Base-by-base conservation (phyloP, 64 coral and sea anemone species). In the Stylophora pistillata region DNA sequence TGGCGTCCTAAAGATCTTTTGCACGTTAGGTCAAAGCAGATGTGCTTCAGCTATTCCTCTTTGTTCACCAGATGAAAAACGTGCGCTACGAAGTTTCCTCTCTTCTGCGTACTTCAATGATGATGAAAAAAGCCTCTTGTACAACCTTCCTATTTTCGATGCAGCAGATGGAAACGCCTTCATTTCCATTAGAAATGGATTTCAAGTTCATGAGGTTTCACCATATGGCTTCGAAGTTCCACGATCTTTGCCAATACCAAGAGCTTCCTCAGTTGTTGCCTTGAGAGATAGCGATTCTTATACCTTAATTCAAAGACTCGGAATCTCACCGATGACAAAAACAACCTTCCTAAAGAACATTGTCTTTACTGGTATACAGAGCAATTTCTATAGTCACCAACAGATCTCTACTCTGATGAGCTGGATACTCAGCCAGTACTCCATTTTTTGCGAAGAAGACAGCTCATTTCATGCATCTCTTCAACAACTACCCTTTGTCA, bases 1-100 rank as follows among this genome's bases (percentile, higher is more conserved):
- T 4, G 94, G 94, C 27, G 89, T 95, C 61, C 73, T 95, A 11
- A 87, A 89, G 68, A 79, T 92, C 41, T 74, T 95, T 34, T 74
- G 77, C 53, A 64, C 60, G 25, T 17, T 92, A 31, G 86, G 89
- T 10, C 27, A 64, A 26, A 12, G 30, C 7, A 89, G 23, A 18
- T 91, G 79, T 33, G 31, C 58, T 9, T 9, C 60, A 64, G 23
- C 53, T 0, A 77, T 95, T 11, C 73, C 23, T 1, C 11, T 18
- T 32, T 92, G 89, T 58, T 72, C 85, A 30, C 18, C 66, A 60
- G 71, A 95, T 6, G 77, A 91, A 60, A 95, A 65, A 66, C 79
- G 58, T 77, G 89, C 77, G n/a, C 69, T 95, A 12, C 86, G 94
- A 55, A 29, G 33, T 18, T 89, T 92, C 33, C 64, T 95, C 4